phyloP scores from a whole-genome alignment of 2,888 invertebrate genomes.

The Venusia cambrica region DNA sequence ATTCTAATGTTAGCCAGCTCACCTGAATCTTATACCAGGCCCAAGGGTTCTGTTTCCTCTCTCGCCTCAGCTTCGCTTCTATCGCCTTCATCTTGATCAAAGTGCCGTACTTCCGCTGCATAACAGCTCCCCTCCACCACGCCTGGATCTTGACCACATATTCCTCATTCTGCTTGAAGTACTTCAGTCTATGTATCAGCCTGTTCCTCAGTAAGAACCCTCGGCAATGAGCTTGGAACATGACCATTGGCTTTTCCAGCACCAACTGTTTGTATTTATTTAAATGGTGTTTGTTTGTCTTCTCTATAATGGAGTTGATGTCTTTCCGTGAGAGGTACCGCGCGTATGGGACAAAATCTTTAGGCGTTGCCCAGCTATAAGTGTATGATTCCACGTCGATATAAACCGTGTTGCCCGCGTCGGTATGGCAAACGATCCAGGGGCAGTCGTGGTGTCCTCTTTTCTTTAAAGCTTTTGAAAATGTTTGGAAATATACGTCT shows the following conservation, averaged over 20 bases:
- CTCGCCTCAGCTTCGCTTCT: conserved; percentile 57
- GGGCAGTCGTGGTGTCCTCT: conserved; percentile 67
- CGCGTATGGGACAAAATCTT: conserved; percentile 71
- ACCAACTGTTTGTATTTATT: conserved; percentile 62
- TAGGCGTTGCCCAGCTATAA: conserved; percentile 77
- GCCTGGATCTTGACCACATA: conserved; percentile 79
- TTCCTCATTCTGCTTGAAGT: conserved; percentile 61
- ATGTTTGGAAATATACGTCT: conserved; percentile 72
- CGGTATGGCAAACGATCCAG: conserved; percentile 76
- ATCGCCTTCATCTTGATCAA: conserved; percentile 66
- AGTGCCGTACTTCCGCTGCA: conserved; percentile 66
- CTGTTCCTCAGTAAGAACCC: conserved; percentile 81
- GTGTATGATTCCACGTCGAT: conserved; percentile 75
- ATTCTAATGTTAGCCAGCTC: too few species aligned
- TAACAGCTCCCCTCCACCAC: conserved; percentile 81
- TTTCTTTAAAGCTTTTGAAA: conserved; percentile 66
- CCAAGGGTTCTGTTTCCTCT: conserved; percentile 62
- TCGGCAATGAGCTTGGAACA: conserved; percentile 81
- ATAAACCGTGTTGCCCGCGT: conserved; percentile 74
- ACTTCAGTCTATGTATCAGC: conserved; percentile 57
- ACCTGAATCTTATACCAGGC: conserved; percentile 79
- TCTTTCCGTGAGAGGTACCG: conserved; percentile 72
- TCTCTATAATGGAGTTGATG: conserved; percentile 57
- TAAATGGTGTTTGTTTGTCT: conserved; percentile 66
- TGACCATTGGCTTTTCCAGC: conserved; percentile 68